phyloP scores from a whole-genome alignment of 2,888 invertebrate genomes.

The Pharmacophagus antenor region DNA sequence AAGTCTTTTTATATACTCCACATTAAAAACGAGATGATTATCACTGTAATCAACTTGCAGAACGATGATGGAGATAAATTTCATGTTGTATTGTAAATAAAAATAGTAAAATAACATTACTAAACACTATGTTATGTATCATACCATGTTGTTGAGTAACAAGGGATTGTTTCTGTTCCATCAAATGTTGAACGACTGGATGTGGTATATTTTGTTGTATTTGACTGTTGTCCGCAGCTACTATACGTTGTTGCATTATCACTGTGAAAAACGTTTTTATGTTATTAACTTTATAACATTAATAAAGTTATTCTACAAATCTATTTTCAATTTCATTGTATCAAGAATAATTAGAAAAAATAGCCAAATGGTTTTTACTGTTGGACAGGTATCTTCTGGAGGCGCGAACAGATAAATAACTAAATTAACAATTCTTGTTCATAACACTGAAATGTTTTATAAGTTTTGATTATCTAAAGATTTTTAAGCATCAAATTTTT shows the following conservation, averaged over 20 bases:
- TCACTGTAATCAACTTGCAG: conserved; percentile 67
- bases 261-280: conserved; percentile 42
- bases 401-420: too few relatives aligned
- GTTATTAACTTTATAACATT: too few relatives aligned
- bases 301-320: too few relatives aligned
- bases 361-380: too few relatives aligned
- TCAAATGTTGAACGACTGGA: conserved; percentile 49
- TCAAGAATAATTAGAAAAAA: too few relatives aligned
- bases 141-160: conserved; percentile 54
- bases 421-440: too few relatives aligned
- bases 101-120: not conserved
- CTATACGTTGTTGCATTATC: conserved; percentile 68
- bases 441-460: too few relatives aligned
- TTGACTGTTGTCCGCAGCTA: conserved; percentile 54
- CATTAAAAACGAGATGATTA: conserved; percentile 64
- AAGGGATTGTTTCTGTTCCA: conserved; percentile 63
- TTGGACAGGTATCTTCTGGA: too few relatives aligned
- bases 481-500: too few relatives aligned
- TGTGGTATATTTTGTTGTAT: conserved; percentile 56
- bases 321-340: too few relatives aligned
- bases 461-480: too few relatives aligned
- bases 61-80: conserved; percentile 64
- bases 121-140: conserved; percentile 9
- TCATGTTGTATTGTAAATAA: not conserved
- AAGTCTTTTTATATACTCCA: conserved; percentile 62